Evolutionary conservation across 1,140 invertebrate genomes (phyloP).

Genomic region (Sweltsa coloradensis): DNA sequence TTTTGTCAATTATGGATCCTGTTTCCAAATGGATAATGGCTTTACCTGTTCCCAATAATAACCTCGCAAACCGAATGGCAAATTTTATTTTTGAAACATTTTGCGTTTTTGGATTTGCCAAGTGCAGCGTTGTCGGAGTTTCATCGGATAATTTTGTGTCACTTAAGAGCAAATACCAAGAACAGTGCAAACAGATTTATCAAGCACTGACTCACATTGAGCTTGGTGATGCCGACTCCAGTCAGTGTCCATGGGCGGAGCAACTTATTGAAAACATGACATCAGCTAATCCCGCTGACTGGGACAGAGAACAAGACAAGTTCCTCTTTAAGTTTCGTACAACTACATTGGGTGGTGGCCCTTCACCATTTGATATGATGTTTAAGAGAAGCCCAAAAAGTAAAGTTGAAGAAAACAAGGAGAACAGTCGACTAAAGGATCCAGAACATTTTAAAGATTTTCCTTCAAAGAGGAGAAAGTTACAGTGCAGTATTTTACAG

Average conservation of each 20-base stretch:
- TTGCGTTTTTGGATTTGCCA: conserved; percentile 24
- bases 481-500: conserved; percentile 15
- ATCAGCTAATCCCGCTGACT: conserved; percentile 14
- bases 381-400: conserved; percentile 20
- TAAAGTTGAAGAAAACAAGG: conserved; percentile 20
- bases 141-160: conserved; percentile 17
- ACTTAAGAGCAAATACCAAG: conserved; percentile 17
- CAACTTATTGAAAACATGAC: conserved; percentile 20
- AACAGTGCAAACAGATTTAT: conserved; percentile 15
- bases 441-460: conserved; percentile 16
- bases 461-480: conserved; percentile 15
- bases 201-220: conserved; percentile 9
- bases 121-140: conserved; percentile 20
- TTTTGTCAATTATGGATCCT: conserved; percentile 23
- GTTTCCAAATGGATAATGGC: conserved; percentile 25
- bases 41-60: conserved; percentile 14
- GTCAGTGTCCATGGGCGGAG: conserved; percentile 17
- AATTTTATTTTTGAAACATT: conserved; percentile 24
- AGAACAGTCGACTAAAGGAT: conserved; percentile 18
- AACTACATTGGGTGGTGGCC: background rate
- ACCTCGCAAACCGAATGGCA: conserved; percentile 14
- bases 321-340: conserved; percentile 22
- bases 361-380: conserved; percentile 20
- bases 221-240: conserved; percentile 12
- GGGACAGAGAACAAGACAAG: conserved; percentile 22